Evolutionary conservation across 2,113 vertebrate species (phyloP), one percentile per base, ranked within the genome.

Genomic region (Neodon shergylaensis): DNA sequence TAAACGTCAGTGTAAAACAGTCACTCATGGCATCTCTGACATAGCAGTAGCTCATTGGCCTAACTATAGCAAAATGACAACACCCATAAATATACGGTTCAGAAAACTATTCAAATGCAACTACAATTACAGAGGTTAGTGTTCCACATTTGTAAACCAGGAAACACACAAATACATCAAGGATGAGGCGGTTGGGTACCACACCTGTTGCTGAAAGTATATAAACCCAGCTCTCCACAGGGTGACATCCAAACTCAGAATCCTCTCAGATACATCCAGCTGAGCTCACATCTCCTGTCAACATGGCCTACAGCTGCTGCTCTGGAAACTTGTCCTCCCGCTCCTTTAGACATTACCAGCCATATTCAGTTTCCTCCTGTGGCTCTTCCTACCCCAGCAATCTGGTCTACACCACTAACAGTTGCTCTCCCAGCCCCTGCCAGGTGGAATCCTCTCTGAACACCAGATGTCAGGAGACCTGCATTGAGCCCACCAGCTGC

Each of bases 41-140:
- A 10, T 36, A 82, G 39, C 54, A 82, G 77, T 22, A 66, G 31
- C 73, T 92, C 47, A 63, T 7, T 90, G 42, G 52, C 61, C 65
- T 91, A 77, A 54, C 54, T 54, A 54, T 54, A 54, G 13, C 54
- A 54, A 54, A 54, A 58, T 94, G 4, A 76, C 24, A 92, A 90
- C 16, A 58, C 4, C n/a, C 28, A 74, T 96, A 93, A 97, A 88
- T 65, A 58, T 9, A 91, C 52, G n/a, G 52, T 11, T 9, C 8
- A 58, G 31, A 90, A 88, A 94, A 87, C 36, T 8, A 86, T 33
- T 82, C 74, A 78, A 42, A 44, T 33, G 54, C 24, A 79, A n/a
- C n/a, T 26, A 76, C 42, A 95, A 94, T 97, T 96, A 96, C 8
- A 95, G 83, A 74, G 8, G n/a, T 82, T 88, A 39, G 47, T 52